A percentile compares a stretch with the other conserved stretches of the same genome.
Conservation (phyloP, 2,888 invertebrate genomes). For the Drosophila pseudotalamancana region DNA sequence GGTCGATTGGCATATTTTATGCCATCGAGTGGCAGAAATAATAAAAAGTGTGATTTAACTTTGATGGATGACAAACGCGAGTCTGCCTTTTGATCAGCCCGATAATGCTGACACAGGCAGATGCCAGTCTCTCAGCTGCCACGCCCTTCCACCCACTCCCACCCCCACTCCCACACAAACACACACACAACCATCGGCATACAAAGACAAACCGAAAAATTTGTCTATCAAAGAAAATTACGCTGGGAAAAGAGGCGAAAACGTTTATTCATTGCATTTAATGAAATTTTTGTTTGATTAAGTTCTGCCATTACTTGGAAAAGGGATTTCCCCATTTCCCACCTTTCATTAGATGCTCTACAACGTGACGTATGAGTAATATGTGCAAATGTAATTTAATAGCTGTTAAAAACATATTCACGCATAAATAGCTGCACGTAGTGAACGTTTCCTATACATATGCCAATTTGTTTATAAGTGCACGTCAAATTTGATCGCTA, state of each 20-base stretch:
- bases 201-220: conserved; percentile 18
- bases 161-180: background rate
- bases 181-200: no score
- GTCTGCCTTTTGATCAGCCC: conserved; percentile 66
- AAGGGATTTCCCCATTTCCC: background rate
- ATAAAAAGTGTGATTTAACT: conserved; percentile 83
- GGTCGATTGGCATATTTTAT: conserved; percentile 59
- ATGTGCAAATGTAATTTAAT: conserved; percentile 64
- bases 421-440: conserved; percentile 64
- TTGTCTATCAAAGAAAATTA: conserved; percentile 49
- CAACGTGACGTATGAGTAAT: conserved; percentile 53
- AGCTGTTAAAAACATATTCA: conserved; percentile 56
- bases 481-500: conserved; percentile 71
- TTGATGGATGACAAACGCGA: conserved; percentile 83
- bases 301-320: conserved; percentile 25
- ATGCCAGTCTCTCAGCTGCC: conserved; percentile 3
- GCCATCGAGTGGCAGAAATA: conserved; percentile 66
- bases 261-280: conserved; percentile 67
- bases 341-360: background rate
- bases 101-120: conserved; percentile 66
- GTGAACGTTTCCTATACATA: conserved; percentile 20
- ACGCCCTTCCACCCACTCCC: background rate
- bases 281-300: conserved; percentile 54
- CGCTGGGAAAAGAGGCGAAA: conserved; percentile 32
- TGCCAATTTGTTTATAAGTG: conserved; percentile 68